A percentile compares a stretch with the other conserved stretches of the same genome.
Evolutionary conservation across 2,113 vertebrate genomes (phyloP).

Genomic region (Neotoma lepida): DNA sequence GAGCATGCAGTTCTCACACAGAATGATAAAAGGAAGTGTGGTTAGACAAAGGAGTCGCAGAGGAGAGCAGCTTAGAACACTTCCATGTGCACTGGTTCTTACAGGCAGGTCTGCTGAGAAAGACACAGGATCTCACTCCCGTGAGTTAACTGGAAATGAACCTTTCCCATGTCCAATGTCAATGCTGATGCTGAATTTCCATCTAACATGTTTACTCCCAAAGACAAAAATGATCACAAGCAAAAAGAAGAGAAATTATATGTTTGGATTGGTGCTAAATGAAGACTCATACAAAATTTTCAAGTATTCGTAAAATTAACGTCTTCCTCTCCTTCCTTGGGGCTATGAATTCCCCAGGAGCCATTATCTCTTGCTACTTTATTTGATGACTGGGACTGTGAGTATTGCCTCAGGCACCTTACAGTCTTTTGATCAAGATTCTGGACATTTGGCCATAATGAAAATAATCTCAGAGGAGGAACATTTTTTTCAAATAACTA

Average conservation of each 20-base stretch:
- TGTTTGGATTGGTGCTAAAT: neutral
- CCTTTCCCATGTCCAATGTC: neutral
- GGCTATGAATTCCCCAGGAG: neutral
- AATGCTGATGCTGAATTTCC: neutral
- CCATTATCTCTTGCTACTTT: neutral
- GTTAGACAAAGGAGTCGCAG: neutral
- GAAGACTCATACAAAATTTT: neutral
- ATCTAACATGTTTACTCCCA: neutral
- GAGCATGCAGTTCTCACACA: neutral
- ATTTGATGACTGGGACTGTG: neutral
- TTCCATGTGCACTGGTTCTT: neutral
- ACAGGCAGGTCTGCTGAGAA: neutral
- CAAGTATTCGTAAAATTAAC: neutral
- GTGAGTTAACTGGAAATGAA: neutral
- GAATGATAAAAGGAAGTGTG: neutral
- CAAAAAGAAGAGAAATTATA: neutral
- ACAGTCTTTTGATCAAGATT: neutral
- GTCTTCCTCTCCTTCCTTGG: neutral
- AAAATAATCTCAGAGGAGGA: neutral
- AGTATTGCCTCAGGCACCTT: neutral
- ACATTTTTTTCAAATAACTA: slow-evolving; percentile 33
- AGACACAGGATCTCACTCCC: neutral
- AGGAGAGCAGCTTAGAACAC: neutral
- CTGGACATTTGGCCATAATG: neutral
- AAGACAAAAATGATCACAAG: neutral